Evolutionary conservation across 2,797 vertebrate species (phyloP).

Genomic region (Xerus rutilus): DNA sequence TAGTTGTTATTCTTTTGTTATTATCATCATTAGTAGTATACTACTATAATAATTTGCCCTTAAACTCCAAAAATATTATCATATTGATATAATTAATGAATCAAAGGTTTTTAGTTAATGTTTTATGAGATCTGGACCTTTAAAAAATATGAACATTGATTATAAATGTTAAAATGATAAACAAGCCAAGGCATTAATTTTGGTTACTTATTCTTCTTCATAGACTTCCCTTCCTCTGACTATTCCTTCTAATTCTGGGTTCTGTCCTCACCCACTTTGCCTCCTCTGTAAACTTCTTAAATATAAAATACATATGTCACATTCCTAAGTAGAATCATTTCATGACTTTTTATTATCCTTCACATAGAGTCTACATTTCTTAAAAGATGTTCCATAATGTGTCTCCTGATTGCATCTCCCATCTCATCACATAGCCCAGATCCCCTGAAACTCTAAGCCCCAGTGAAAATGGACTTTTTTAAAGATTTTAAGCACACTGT

Average conservation of each 20-base stretch:
- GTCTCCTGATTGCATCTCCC: background rate
- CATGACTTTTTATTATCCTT: background rate
- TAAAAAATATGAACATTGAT: background rate
- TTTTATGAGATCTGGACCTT: background rate
- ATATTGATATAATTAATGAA: background rate
- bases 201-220: background rate
- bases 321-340: slow-evolving; percentile 4
- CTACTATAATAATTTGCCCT: background rate
- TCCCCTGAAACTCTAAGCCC: background rate
- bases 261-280: background rate
- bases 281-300: slow-evolving; percentile 9
- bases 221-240: background rate
- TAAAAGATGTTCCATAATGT: background rate
- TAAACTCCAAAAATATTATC: slow-evolving; percentile 9
- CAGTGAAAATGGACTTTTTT: background rate
- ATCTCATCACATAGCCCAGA: background rate
- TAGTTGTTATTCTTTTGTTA: background rate
- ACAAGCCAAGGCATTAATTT: background rate
- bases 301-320: background rate
- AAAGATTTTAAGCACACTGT: background rate
- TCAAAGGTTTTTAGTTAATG: background rate
- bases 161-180: slow-evolving; percentile 16
- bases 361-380: background rate
- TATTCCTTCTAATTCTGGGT: background rate
- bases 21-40: background rate